phyloP scores from a whole-genome alignment of 2,888 invertebrate species.

The Phanerotoma sp. region DNA sequence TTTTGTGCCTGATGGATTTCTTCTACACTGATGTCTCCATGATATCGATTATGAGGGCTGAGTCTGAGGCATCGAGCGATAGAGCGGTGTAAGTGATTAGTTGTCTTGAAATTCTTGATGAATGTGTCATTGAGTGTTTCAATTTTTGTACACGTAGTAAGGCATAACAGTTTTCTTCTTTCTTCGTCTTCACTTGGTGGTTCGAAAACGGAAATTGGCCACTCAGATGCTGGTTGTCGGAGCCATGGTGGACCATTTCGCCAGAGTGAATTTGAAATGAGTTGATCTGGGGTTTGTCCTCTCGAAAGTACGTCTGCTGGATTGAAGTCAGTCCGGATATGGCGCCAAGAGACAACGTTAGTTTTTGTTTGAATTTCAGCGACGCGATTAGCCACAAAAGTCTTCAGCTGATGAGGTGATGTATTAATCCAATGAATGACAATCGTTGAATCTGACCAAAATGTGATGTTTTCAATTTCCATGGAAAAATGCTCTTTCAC shows the following conservation, averaged over 20 bases:
- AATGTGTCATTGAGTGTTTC: neutral
- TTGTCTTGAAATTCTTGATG: neutral
- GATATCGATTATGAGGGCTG: too few relatives aligned
- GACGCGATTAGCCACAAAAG: conserved; percentile 29
- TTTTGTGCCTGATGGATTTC: too few relatives aligned
- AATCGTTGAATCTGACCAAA: conserved; percentile 24
- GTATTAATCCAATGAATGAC: conserved; percentile 26
- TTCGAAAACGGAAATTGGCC: conserved; percentile 3
- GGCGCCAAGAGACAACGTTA: conserved; percentile 16
- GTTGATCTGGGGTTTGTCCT: conserved; percentile 23
- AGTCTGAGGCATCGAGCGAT: too few relatives aligned
- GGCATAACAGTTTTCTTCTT: neutral
- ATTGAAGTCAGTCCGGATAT: conserved; percentile 29
- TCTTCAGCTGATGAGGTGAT: conserved; percentile 14
- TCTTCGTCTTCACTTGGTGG: neutral
- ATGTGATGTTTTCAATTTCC: neutral
- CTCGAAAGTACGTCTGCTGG: conserved; percentile 34
- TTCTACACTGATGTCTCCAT: too few relatives aligned
- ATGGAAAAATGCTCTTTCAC: neutral
- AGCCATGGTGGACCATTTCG: conserved; percentile 23
- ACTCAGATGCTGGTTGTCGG: neutral
- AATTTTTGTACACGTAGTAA: neutral
- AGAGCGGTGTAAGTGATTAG: too few relatives aligned
- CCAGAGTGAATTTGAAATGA: conserved; percentile 21
- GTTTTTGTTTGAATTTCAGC: conserved; percentile 22